Percentiles rank a stretch among this genome's conserved stretches.
phyloP scores from a whole-genome alignment of 2,113 vertebrate genomes.

The Athene cunicularia region DNA sequence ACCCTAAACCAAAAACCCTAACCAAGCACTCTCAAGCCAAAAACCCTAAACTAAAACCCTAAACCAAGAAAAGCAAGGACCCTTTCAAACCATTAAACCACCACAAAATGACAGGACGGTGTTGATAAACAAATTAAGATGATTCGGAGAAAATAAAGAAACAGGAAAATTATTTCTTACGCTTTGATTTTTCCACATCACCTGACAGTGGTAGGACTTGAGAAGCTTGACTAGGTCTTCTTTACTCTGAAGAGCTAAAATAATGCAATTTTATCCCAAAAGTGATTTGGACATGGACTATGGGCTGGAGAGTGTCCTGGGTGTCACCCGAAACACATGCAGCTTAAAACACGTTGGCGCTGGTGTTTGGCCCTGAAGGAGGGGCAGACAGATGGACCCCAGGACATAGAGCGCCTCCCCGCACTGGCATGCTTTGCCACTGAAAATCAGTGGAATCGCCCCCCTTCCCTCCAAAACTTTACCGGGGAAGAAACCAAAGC shows the following conservation, averaged over 20 bases:
- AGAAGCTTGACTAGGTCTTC: background rate
- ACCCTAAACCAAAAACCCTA: background rate
- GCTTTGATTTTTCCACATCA: background rate
- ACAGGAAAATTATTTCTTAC: background rate
- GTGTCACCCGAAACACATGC: accelerated
- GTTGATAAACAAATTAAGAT: background rate
- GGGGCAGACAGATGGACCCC: background rate
- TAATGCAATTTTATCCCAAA: background rate
- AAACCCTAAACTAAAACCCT: background rate
- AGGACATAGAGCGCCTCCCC: background rate
- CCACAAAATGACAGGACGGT: background rate
- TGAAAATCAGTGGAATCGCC: background rate
- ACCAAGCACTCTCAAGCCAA: background rate
- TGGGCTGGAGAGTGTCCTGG: background rate
- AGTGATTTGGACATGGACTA: background rate
- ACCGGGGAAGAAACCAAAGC: background rate
- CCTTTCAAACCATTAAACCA: background rate
- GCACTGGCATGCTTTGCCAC: background rate
- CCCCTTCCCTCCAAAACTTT: background rate
- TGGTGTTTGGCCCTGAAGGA: background rate
- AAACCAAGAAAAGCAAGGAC: background rate
- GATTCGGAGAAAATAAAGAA: background rate
- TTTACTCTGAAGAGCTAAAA: background rate
- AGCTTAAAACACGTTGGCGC: accelerated
- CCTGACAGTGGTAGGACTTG: background rate